Percentiles rank a stretch among this genome's conserved stretches.
phyloP scores from a whole-genome alignment of 37 sponge, comb jelly and placozoan genomes.

The Hormiphora californensis region DNA sequence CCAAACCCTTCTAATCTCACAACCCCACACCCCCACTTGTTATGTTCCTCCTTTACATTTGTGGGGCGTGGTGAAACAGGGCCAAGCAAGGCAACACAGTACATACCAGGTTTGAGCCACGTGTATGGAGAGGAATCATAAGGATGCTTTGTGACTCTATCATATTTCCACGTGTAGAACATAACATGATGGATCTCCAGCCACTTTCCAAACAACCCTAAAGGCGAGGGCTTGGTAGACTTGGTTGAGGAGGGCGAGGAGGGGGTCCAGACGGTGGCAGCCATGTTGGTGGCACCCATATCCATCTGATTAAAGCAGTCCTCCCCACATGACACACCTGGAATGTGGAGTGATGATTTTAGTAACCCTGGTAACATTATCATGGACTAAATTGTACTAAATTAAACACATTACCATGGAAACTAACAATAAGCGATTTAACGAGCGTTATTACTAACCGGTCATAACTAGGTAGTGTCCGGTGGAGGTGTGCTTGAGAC shows the following conservation, averaged over 20 bases:
- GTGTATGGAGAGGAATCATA: slow-evolving; percentile 2
- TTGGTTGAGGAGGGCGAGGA: not conserved
- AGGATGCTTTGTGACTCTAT: not conserved
- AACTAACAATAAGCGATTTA: no score
- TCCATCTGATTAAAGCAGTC: not conserved
- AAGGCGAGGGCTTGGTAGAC: not conserved
- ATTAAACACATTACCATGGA: no score
- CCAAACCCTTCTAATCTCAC: no score
- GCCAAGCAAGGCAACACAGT: no score
- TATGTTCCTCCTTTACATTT: no score
- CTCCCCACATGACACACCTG: not conserved
- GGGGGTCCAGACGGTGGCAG: not conserved
- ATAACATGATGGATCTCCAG: not conserved
- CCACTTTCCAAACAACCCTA: not conserved
- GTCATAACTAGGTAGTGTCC: not conserved
- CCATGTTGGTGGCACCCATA: not conserved
- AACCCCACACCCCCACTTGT: no score
- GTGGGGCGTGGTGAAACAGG: no score
- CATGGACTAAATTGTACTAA: no score
- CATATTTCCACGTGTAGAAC: not conserved
- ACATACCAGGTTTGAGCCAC: not conserved
- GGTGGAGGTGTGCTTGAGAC: not conserved
- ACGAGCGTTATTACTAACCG: no score
- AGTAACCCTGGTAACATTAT: no score
- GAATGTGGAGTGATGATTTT: no score